Base-by-base conservation (phyloP, 92 coral and sea anemone genomes). In the Epizoanthus fatuus region DNA sequence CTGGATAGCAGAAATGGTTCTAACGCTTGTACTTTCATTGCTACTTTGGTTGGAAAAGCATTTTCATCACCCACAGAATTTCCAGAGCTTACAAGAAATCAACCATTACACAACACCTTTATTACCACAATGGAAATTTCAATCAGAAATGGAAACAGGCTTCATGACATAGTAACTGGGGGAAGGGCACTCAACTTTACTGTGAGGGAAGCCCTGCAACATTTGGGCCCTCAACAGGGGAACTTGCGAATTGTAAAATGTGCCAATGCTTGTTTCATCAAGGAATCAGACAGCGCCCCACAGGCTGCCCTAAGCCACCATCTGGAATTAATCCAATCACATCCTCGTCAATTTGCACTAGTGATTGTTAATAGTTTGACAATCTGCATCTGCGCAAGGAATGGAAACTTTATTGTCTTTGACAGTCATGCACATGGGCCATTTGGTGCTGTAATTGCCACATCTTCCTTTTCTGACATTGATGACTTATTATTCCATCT, bases 381-480 rank as follows among this genome's bases (percentile, higher is more conserved):
- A 1, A 63, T 63, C 39, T 63, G 68, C 19, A 20, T 63, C 12
- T 63, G 68, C 17, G 68, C 40, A 63, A 32, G 35, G 39, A 63
- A 63, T 63, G 68, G 35, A 11, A 63, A 63, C 3, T 9, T 63
- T 62, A 3, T 62, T 63, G 68, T 63, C 14, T 63, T 63, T 63
- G 68, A 25, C 15, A 63, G 64, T 63, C 68, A 63, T 63, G 7
- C 68, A 63, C 44, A 63, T 63, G 44, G 17, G 44, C 44, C 44
- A 63, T 25, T 63, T 63, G 69, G 69, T 63, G 69, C 69, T 29
- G 69, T 6, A 1, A 10, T 25, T 29, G 69, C 69, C 13, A 7
- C n/a, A 9, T 63, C 69, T 9, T 2, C 69, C 20, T 63, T 63
- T 63, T 10, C n/a, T 0, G 69, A 63, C 4, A 9, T 63, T 29